A percentile compares a stretch with the other conserved stretches of the same genome.
These are phyloP conservation scores for Ficedula albicollis DNA, from an alignment of 2,797 vertebrate species.

Conservation along the genomic window DNA sequence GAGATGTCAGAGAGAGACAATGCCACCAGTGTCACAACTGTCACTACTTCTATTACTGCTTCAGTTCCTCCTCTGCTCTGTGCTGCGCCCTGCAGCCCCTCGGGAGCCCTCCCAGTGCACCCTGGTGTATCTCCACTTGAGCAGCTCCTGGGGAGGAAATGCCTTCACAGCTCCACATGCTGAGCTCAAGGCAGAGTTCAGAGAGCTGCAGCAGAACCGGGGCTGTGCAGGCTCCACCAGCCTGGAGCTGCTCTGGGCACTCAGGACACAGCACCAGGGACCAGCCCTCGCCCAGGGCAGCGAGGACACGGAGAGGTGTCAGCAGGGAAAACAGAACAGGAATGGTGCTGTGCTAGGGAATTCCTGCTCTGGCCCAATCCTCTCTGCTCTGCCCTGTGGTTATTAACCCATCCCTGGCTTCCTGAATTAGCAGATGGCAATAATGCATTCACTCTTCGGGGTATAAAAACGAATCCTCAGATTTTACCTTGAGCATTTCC, in stretches of 20 bases:
- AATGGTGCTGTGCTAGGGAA: background rate
- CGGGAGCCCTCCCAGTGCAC: background rate
- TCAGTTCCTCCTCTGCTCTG: background rate
- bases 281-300: too few relatives aligned
- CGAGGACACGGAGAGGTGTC: background rate
- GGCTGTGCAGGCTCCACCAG: too few relatives aligned
- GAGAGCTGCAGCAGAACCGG: accelerated
- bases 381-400: background rate
- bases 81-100: background rate
- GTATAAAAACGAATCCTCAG: background rate
- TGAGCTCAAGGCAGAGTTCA: too few relatives aligned
- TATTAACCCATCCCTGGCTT: background rate
- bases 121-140: background rate
- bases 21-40: background rate
- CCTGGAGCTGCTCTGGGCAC: accelerated
- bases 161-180: background rate
- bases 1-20: background rate
- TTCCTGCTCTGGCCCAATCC: background rate
- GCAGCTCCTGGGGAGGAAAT: accelerated
- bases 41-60: background rate
- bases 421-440: background rate
- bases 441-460: background rate
- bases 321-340: background rate
- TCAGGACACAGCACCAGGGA: background rate
- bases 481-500: background rate